A percentile compares a stretch with the other conserved stretches of the same genome.
Conservation (phyloP, 2,113 vertebrate species). For the Rhinolophus sinicus region DNA sequence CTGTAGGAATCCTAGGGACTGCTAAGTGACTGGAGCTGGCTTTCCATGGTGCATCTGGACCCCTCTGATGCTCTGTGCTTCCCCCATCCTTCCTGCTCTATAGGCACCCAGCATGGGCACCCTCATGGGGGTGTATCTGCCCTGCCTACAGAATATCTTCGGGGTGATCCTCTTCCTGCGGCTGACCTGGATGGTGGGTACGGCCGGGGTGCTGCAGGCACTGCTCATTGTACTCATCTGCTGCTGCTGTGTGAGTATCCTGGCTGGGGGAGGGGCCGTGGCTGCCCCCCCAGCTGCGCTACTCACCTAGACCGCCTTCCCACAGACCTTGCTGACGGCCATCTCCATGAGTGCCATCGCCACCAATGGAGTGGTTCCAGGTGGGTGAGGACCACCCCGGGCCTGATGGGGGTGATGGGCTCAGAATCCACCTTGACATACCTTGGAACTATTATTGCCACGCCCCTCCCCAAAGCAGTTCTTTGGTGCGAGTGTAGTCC, state of each 20-base stretch:
- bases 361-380: slow-evolving; percentile 97
- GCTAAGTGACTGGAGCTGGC: background rate
- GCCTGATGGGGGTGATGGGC: background rate
- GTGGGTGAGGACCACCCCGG: slow-evolving; percentile 78
- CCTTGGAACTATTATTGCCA: background rate
- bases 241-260: slow-evolving; percentile 96
- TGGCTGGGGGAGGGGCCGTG: rapidly evolving
- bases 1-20: background rate
- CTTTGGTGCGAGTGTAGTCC: background rate
- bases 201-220: slow-evolving; percentile 95
- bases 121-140: slow-evolving; percentile 98
- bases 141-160: slow-evolving; percentile 98
- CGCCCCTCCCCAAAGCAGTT: background rate
- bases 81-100: background rate
- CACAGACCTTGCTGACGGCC: slow-evolving; percentile 95
- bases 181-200: slow-evolving; percentile 98
- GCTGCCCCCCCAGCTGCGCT: background rate
- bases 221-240: slow-evolving; percentile 97
- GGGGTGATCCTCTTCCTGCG: slow-evolving; percentile 98
- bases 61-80: background rate
- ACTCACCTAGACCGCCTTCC: slow-evolving; percentile 54
- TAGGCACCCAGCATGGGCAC: slow-evolving; percentile 99
- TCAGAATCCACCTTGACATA: background rate
- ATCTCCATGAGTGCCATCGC: slow-evolving; percentile 99
- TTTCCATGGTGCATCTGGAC: background rate